Base-by-base conservation (phyloP, 2,113 vertebrate genomes). In the Dicentrarchus labrax region DNA sequence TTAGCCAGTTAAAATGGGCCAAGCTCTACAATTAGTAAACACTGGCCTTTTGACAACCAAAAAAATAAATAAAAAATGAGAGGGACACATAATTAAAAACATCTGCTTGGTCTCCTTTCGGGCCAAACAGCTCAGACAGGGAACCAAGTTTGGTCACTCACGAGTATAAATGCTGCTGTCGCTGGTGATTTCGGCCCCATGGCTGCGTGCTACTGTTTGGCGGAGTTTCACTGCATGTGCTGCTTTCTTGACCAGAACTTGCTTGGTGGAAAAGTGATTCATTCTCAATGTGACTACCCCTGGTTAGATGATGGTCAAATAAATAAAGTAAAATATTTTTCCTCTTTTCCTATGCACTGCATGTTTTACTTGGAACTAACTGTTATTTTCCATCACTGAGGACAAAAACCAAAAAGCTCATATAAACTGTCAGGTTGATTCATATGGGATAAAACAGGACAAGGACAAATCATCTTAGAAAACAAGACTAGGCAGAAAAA, bases 81-180 rank as follows among this genome's bases (percentile, higher is more conserved):
- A 12, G 8, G 24, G 38, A 13, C 17, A 64, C 36, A 70, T 80
- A 80, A 80, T 85, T 64, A 56, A 61, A 24, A 21, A 12, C 59
- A 72, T 77, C 51, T 53, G 51, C 53, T 72, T 22, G 73, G 30
- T 41, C 21, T 16, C 13, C 19, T 62, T 38, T 41, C 15, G 1
- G 4, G 62, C 48, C 69, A 61, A 73, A 64, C 12, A 24, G 48
- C 56, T 78, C 16, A 50, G 17, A 56, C 16, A n/a, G 8, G 54
- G 24, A 21, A 64, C 15, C 48, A 7, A 21, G 50, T 70, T 60
- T 50, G 59, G 65, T 30, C 64, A 68, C 45, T 51, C 38, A 21
- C 11, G 39, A 54, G 22, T 36, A 66, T 13, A 72, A 59, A 71
- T 47, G 45, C 12, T 5, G 13, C 43, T 12, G 45, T 13, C 13